Conservation (phyloP, 2,797 vertebrate species). For the Parauchenoglanis punctatus region DNA sequence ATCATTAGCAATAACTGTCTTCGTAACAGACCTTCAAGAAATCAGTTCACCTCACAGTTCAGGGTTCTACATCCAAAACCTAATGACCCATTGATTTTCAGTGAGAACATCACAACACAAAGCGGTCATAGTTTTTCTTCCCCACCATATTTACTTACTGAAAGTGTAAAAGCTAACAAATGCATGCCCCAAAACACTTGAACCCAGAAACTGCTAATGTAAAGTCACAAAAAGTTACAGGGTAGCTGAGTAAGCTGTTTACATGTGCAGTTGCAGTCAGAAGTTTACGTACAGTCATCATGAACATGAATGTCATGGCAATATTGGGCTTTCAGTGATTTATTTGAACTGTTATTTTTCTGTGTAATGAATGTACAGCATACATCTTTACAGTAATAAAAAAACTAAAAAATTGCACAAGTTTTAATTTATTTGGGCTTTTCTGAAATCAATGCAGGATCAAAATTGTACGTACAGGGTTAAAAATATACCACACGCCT, state of each 20-base stretch:
- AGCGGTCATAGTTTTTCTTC: not conserved
- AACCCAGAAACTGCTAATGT: not conserved
- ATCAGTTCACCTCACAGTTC: not conserved
- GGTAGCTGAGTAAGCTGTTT: not conserved
- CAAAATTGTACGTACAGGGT: too few relatives aligned
- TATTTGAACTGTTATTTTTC: too few relatives aligned
- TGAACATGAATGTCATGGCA: too few relatives aligned
- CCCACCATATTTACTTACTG: not conserved
- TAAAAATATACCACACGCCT: too few relatives aligned
- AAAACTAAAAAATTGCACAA: too few relatives aligned
- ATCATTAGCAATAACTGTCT: not conserved
- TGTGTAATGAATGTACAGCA: too few relatives aligned
- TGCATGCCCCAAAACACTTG: not conserved
- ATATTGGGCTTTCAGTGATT: too few relatives aligned
- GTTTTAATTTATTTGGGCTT: too few relatives aligned
- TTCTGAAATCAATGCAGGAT: too few relatives aligned
- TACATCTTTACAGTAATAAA: too few relatives aligned
- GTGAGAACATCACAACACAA: not conserved
- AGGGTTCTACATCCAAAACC: not conserved
- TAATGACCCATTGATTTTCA: not conserved
- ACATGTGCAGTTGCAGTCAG: not conserved
- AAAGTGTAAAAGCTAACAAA: not conserved
- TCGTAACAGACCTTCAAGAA: not conserved
- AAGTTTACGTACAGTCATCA: too few relatives aligned
- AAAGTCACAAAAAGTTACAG: not conserved